These are phyloP conservation scores for Drosophila mojavensis DNA, from an alignment of 1,140 invertebrate genomes.

Conservation along the genomic window DNA sequence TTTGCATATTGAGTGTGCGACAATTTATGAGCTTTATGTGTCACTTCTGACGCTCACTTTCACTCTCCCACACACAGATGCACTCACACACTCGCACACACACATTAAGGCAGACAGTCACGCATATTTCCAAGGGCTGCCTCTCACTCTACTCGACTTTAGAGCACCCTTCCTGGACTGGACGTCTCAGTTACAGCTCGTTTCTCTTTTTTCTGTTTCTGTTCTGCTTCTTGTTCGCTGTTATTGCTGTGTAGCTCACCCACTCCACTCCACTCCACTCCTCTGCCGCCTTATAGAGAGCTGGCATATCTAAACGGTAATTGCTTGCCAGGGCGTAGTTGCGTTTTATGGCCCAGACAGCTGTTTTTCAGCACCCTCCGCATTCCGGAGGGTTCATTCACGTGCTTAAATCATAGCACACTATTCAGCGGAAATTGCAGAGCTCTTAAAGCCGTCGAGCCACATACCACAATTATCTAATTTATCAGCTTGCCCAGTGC, in stretches of 20 bases:
- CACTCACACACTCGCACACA: constrained; percentile 11
- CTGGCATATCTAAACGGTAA: constrained; percentile 73
- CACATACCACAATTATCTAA: constrained; percentile 50
- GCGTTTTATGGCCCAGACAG: constrained; percentile 74
- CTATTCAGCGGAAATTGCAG: constrained; percentile 33
- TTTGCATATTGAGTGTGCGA: constrained; percentile 71
- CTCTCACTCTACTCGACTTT: constrained; percentile 34
- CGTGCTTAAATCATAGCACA: constrained; percentile 58
- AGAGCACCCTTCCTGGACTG: constrained; percentile 32
- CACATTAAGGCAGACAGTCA: constrained; percentile 40
- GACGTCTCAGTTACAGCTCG: constrained; percentile 68
- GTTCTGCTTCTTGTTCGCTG: constrained; percentile 3
- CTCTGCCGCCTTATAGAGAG: constrained; percentile 16
- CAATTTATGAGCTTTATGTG: constrained; percentile 82
- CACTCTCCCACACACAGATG: constrained; percentile 47
- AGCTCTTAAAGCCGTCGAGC: constrained; percentile 5
- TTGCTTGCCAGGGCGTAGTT: constrained; percentile 78
- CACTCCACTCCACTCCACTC: neutral
- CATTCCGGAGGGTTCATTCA: neutral
- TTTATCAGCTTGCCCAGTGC: constrained; percentile 22
- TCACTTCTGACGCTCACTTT: constrained; percentile 80
- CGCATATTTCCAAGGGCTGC: constrained; percentile 44
- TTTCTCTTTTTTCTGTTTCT: constrained; percentile 6
- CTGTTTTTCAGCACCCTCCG: constrained; percentile 49
- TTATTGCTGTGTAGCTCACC: constrained; percentile 8